A percentile compares a stretch with the other conserved stretches of the same genome.
These are phyloP conservation scores for Styela plicata DNA, from an alignment of 23 tunicate species.

Conservation along the genomic window DNA sequence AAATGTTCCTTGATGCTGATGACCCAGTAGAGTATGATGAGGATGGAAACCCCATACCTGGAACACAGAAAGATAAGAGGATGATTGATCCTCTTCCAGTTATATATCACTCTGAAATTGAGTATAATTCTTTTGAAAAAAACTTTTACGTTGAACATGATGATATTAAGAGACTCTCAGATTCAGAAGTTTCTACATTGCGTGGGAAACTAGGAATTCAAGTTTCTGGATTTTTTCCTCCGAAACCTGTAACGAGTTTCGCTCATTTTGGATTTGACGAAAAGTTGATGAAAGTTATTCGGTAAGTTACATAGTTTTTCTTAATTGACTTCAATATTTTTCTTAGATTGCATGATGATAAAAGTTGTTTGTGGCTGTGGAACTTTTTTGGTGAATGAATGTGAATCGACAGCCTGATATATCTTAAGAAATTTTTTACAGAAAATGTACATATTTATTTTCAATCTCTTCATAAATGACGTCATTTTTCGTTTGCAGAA, in stretches of 20 bases:
- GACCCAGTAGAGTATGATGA: constrained; percentile 86
- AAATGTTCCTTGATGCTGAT: constrained; percentile 84
- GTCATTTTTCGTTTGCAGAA: constrained; percentile 42
- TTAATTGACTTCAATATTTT: no score
- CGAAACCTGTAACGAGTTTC: constrained; percentile 90
- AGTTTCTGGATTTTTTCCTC: constrained; percentile 81
- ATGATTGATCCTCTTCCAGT: constrained; percentile 87
- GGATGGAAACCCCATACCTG: constrained; percentile 85
- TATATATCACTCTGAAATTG: constrained; percentile 92
- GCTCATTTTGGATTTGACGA: constrained; percentile 90
- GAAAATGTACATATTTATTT: no score
- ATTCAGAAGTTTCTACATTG: constrained; percentile 31
- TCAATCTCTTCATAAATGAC: no score
- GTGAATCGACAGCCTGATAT: no score
- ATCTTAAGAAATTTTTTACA: no score
- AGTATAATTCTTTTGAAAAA: constrained; percentile 83
- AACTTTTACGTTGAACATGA: constrained; percentile 88
- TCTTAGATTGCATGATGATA: no score
- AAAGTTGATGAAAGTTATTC: constrained; percentile 58
- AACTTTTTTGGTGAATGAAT: no score
- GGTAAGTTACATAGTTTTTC: no score
- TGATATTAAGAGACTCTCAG: constrained; percentile 48
- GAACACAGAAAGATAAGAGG: constrained; percentile 43
- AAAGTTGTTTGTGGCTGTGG: no score
- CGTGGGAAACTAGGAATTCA: constrained; percentile 65